Conservation (phyloP, 1,140 invertebrate genomes). For the Drosophila trapezifrons region DNA sequence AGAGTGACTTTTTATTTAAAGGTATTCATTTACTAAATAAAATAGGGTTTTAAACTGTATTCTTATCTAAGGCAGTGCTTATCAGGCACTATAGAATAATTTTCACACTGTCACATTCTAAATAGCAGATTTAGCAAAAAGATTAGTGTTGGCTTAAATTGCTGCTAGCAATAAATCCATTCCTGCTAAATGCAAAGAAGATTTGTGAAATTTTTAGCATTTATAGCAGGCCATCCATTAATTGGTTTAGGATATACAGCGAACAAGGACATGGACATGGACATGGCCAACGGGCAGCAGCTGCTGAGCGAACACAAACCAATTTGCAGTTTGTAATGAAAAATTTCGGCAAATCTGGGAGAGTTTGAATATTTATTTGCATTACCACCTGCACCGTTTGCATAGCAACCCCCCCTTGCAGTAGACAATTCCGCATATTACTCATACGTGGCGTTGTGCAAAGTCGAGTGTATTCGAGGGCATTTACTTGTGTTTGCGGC, state of each 20-base stretch:
- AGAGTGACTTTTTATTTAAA: no score
- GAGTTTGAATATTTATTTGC: slow-evolving; percentile 69
- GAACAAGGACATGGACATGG: slow-evolving; percentile 31
- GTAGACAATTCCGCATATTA: slow-evolving; percentile 43
- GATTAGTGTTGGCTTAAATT: not conserved
- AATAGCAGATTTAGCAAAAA: slow-evolving; percentile 12
- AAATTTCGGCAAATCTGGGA: slow-evolving; percentile 62
- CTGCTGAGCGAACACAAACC: slow-evolving; percentile 54
- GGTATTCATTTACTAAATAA: no score
- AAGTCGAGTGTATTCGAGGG: slow-evolving; percentile 34
- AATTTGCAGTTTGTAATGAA: slow-evolving; percentile 79
- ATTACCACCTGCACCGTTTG: slow-evolving; percentile 40
- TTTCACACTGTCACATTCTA: not conserved
- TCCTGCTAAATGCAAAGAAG: slow-evolving; percentile 13
- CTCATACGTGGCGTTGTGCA: slow-evolving; percentile 39
- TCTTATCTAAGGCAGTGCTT: not conserved
- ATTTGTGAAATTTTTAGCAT: slow-evolving; percentile 44
- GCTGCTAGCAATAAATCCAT: slow-evolving; percentile 31
- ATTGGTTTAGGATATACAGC: slow-evolving; percentile 41
- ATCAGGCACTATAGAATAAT: not conserved
- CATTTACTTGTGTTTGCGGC: slow-evolving; percentile 54
- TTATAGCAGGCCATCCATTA: slow-evolving; percentile 41
- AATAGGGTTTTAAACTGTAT: no score
- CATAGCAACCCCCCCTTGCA: slow-evolving; percentile 2
- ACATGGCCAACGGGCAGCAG: slow-evolving; percentile 50